Conservation (phyloP, 1,140 invertebrate genomes). For the Nautilus pompilius region DNA sequence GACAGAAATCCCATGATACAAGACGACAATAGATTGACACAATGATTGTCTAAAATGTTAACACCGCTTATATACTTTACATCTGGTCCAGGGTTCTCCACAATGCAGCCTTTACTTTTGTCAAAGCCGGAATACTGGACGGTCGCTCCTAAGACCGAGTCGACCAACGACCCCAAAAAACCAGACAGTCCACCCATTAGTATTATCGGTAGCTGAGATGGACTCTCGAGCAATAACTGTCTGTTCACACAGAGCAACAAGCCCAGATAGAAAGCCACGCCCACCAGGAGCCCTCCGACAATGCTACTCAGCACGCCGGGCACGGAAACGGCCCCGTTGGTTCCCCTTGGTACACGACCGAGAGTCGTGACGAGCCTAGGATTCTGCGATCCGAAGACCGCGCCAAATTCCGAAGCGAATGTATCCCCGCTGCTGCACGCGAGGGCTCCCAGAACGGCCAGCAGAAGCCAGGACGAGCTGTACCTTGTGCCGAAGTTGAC, state of each 20-base stretch:
- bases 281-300: conserved; percentile 72
- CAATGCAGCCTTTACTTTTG: conserved; percentile 66
- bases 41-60: conserved; percentile 82
- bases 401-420: conserved; percentile 85
- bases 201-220: conserved; percentile 80
- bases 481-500: conserved; percentile 78
- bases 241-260: conserved; percentile 66
- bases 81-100: conserved; percentile 69
- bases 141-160: conserved; percentile 80
- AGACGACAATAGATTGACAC: conserved; percentile 81
- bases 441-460: conserved; percentile 75
- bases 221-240: conserved; percentile 61
- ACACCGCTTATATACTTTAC: conserved; percentile 76
- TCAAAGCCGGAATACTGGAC: conserved; percentile 80
- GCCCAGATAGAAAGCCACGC: conserved; percentile 70
- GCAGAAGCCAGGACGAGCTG: conserved; percentile 72
- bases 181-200: conserved; percentile 70
- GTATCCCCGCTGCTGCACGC: conserved; percentile 86
- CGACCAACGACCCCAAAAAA: conserved; percentile 75
- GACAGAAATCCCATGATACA: conserved; percentile 72
- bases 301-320: conserved; percentile 71
- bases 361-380: conserved; percentile 76
- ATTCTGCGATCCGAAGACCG: conserved; percentile 67
- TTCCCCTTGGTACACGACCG: conserved; percentile 74
- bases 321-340: conserved; percentile 77